phyloP scores from a whole-genome alignment of 1,140 invertebrate species.

The Brachionus angularis region DNA sequence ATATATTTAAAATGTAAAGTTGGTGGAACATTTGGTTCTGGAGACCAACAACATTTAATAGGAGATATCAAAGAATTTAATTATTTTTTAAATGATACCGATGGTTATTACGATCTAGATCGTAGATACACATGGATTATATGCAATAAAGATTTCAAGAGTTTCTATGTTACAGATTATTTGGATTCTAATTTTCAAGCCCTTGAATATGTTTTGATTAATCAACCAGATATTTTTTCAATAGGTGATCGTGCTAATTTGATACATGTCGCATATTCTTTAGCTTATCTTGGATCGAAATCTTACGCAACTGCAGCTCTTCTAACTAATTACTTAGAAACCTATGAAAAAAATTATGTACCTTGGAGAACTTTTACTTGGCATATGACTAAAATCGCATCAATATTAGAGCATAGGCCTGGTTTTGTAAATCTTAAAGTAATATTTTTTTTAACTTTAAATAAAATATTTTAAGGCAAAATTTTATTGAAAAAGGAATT shows the following conservation, averaged over 20 bases:
- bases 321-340: constrained; percentile 9
- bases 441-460: not conserved
- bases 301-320: not conserved
- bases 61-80: not conserved
- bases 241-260: constrained; percentile 36
- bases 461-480: not conserved
- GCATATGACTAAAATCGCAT: constrained; percentile 28
- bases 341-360: constrained; percentile 26
- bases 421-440: constrained; percentile 27
- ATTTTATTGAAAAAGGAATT: constrained; percentile 3
- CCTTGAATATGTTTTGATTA: constrained; percentile 5
- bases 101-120: not conserved
- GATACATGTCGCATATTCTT: constrained; percentile 35
- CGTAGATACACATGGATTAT: constrained; percentile 33
- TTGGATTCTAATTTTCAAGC: constrained; percentile 12
- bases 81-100: not conserved
- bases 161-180: constrained; percentile 40
- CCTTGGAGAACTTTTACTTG: constrained; percentile 40
- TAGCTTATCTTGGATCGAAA: constrained; percentile 36
- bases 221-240: constrained; percentile 4
- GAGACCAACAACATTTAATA: not conserved
- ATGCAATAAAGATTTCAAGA: constrained; percentile 35
- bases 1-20: constrained; percentile 33
- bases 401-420: constrained; percentile 36
- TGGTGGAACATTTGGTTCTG: constrained; percentile 11